Evolutionary conservation across 2,888 invertebrate genomes (phyloP).

Genomic region (Cloeon dipterum): DNA sequence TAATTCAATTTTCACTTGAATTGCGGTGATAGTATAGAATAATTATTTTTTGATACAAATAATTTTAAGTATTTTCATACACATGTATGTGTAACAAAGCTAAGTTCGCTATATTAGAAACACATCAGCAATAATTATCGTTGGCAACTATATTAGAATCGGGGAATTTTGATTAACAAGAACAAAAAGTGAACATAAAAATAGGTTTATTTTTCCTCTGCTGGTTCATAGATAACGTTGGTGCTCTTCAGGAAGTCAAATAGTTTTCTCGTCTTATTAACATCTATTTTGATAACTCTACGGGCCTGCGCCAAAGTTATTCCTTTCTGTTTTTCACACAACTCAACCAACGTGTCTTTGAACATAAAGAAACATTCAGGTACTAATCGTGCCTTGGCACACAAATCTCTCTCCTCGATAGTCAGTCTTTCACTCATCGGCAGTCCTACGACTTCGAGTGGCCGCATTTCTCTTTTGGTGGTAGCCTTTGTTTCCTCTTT

Average conservation of each 20-base stretch:
- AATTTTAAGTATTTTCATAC: too few relatives aligned
- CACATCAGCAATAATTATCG: too few relatives aligned
- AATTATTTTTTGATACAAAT: too few relatives aligned
- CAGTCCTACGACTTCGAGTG: constrained; percentile 42
- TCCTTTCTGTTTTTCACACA: constrained; percentile 51
- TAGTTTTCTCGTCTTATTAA: constrained; percentile 59
- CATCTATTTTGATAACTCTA: constrained; percentile 71
- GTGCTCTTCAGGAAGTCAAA: constrained; percentile 12
- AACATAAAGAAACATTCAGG: constrained; percentile 61
- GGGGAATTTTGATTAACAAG: too few relatives aligned
- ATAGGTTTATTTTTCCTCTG: too few relatives aligned
- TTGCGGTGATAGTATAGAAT: too few relatives aligned
- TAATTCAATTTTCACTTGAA: too few relatives aligned
- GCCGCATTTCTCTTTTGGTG: too few relatives aligned
- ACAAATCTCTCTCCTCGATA: constrained; percentile 47
- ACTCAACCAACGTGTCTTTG: constrained; percentile 44
- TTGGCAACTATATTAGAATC: too few relatives aligned
- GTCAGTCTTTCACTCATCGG: constrained; percentile 56
- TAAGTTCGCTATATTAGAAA: too few relatives aligned
- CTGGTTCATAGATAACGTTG: constrained; percentile 6
- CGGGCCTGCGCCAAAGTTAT: constrained; percentile 62
- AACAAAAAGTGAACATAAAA: too few relatives aligned
- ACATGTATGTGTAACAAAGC: too few relatives aligned
- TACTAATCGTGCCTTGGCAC: constrained; percentile 46
- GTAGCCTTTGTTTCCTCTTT: constrained; percentile 9